Evolutionary conservation across 2,888 invertebrate species (phyloP).

Genomic region (Aromia moschata): DNA sequence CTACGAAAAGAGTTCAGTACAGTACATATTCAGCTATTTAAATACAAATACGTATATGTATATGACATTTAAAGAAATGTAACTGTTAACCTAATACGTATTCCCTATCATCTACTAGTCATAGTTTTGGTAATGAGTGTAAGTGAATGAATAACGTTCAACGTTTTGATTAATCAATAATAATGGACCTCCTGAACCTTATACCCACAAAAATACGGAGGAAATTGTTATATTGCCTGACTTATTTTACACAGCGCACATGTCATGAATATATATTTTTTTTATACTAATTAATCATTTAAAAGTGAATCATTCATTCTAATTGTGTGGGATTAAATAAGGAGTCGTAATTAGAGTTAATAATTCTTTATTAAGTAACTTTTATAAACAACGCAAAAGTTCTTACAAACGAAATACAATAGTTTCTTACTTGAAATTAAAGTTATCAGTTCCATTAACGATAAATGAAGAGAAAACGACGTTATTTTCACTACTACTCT

Average conservation of each 20-base stretch:
- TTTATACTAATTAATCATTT: slow-evolving; percentile 49
- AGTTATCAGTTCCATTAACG: slow-evolving; percentile 34
- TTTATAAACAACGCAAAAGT: slow-evolving; percentile 48
- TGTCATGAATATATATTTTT: slow-evolving; percentile 30
- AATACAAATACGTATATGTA: no score
- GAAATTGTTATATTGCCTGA: not conserved
- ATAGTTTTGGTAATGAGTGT: no score
- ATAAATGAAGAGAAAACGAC: slow-evolving; percentile 22
- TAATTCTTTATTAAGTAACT: slow-evolving; percentile 53
- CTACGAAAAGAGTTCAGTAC: no score
- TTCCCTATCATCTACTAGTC: no score
- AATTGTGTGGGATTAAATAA: slow-evolving; percentile 55
- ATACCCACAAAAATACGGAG: not conserved
- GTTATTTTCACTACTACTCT: slow-evolving; percentile 13
- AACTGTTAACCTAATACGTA: no score
- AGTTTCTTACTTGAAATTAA: slow-evolving; percentile 32
- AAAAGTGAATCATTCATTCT: slow-evolving; percentile 48
- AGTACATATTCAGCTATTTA: no score
- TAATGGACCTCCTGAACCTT: no score
- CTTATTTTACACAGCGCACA: slow-evolving; percentile 5
- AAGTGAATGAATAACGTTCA: no score
- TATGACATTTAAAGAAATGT: no score
- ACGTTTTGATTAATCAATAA: no score
- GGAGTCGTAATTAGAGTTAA: slow-evolving; percentile 53
- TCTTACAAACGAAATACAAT: slow-evolving; percentile 39